phyloP scores from a whole-genome alignment of 2,797 vertebrate species.

The Neoniphon sammara region DNA sequence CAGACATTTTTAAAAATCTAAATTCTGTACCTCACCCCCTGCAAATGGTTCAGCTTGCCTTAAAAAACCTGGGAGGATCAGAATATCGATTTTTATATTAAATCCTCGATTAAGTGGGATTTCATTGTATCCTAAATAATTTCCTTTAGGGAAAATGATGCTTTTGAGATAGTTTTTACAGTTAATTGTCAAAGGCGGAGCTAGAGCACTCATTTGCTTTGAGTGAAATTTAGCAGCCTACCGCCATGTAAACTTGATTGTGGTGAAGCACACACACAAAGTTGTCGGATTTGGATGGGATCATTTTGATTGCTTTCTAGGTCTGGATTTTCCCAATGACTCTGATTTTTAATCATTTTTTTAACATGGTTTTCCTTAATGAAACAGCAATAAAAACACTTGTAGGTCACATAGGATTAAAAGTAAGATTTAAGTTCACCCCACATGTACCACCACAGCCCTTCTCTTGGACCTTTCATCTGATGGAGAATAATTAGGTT shows the following conservation, averaged over 20 bases:
- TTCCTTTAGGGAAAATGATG: constrained; percentile 36
- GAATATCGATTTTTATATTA: constrained; percentile 31
- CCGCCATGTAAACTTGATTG: not conserved
- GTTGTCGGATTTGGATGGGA: not conserved
- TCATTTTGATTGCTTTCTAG: not conserved
- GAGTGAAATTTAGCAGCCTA: constrained; percentile 12
- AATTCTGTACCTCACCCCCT: not conserved
- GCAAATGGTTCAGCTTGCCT: constrained; percentile 17
- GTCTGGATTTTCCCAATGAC: too few species aligned
- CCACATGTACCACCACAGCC: not conserved
- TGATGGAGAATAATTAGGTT: not conserved
- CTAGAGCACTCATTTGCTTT: constrained; percentile 30
- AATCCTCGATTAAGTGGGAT: constrained; percentile 49
- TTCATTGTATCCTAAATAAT: constrained; percentile 34
- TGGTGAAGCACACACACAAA: not conserved
- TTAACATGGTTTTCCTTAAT: too few species aligned
- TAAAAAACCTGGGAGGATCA: not conserved
- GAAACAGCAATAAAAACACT: not conserved
- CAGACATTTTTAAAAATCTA: constrained; percentile 40
- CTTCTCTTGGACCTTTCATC: not conserved
- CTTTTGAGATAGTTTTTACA: constrained; percentile 9
- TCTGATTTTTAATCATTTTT: too few species aligned
- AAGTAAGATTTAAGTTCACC: constrained; percentile 3
- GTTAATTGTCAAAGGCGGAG: constrained; percentile 22
- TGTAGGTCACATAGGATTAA: not conserved